These are phyloP conservation scores for Geotrupes spiniger DNA, from an alignment of 2,888 invertebrate genomes.

Conservation along the genomic window DNA sequence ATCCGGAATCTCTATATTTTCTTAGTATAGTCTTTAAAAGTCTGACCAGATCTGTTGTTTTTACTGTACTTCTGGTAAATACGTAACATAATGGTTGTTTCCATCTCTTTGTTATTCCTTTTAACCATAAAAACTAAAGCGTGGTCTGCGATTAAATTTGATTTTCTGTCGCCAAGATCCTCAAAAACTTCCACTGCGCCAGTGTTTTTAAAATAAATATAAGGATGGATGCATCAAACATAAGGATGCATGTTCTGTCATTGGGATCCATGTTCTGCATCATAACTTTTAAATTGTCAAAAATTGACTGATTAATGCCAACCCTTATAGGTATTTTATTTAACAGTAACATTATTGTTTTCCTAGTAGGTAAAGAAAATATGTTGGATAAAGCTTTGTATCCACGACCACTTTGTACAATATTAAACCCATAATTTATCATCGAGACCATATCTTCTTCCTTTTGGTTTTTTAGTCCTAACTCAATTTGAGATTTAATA, in stretches of 20 bases:
- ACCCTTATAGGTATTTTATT: not conserved
- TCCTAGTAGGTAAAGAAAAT: not conserved
- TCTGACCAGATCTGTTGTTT: not conserved
- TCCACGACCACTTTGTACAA: not conserved
- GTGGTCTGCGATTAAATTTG: not conserved
- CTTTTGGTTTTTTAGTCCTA: too few species aligned
- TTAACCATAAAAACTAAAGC: not conserved
- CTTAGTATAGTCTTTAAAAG: not conserved
- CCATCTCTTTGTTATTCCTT: not conserved
- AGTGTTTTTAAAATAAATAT: not conserved
- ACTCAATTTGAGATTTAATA: constrained; percentile 4
- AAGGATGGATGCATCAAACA: constrained; percentile 8
- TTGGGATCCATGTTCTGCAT: not conserved
- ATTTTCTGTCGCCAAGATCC: not conserved
- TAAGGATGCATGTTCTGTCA: not conserved
- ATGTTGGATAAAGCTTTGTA: not conserved
- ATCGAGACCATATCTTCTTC: not conserved
- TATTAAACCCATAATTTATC: too few species aligned
- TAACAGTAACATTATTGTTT: not conserved
- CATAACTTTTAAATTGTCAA: not conserved
- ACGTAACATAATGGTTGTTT: constrained; percentile 6
- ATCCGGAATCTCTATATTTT: not conserved
- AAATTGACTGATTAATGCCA: not conserved
- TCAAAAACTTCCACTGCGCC: constrained; percentile 1
- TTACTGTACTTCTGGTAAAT: constrained; percentile 1